Conservation (phyloP, 2,113 vertebrate species). For the Rhombomys opimus region DNA sequence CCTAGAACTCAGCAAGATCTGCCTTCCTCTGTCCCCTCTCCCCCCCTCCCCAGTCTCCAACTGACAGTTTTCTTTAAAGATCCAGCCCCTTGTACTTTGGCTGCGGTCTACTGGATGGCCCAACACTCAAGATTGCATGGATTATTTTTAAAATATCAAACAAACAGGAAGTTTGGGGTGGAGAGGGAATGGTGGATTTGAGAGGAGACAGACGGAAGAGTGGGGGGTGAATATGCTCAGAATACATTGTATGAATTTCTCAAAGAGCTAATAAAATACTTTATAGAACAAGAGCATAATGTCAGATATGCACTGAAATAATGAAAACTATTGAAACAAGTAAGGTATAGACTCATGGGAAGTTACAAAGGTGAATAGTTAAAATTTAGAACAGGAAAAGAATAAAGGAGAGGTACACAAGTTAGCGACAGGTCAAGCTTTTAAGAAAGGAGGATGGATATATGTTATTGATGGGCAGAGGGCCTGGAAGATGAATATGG, state of each 20-base stretch:
- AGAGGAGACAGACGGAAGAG: not conserved
- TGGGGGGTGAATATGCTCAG: not conserved
- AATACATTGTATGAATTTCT: not conserved
- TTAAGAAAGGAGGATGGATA: not conserved
- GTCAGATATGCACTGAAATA: not conserved
- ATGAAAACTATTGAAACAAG: not conserved
- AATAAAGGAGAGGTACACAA: not conserved
- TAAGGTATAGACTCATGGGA: not conserved
- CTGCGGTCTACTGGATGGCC: not conserved
- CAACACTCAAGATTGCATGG: not conserved
- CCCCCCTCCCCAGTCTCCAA: no score
- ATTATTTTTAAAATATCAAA: not conserved
- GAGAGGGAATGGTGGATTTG: not conserved
- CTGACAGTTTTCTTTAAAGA: not conserved
- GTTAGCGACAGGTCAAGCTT: not conserved
- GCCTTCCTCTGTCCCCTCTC: no score
- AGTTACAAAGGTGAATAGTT: not conserved
- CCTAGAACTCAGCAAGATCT: no score
- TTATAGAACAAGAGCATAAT: not conserved
- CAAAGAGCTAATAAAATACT: not conserved
- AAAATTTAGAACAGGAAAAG: not conserved
- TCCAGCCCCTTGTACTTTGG: not conserved
- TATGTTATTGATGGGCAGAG: accelerated
- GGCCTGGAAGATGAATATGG: accelerated
- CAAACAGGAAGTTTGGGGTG: not conserved